A percentile compares a stretch with the other conserved stretches of the same genome.
Conservation (phyloP, 2,797 vertebrate species). For the Dendrocincla fuliginosa region DNA sequence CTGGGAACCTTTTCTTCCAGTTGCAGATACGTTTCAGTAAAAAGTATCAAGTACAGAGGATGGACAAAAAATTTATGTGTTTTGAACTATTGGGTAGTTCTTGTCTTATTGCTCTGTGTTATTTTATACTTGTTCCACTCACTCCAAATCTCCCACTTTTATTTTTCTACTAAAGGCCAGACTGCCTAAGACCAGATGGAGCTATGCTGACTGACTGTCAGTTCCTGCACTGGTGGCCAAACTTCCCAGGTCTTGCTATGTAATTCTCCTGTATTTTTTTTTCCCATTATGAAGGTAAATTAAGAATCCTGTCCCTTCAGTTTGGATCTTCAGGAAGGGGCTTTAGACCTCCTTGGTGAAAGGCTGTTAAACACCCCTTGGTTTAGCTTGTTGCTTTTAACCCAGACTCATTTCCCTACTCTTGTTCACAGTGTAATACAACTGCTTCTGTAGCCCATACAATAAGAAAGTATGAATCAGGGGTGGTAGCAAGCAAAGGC, state of each 20-base stretch:
- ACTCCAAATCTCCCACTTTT: neutral
- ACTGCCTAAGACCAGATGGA: neutral
- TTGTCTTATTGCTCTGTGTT: neutral
- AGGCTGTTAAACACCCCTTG: neutral
- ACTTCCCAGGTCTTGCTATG: fast-evolving
- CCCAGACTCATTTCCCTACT: neutral
- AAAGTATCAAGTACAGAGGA: neutral
- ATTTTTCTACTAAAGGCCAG: neutral
- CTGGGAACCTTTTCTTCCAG: neutral
- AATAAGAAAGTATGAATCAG: neutral
- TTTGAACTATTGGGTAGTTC: neutral
- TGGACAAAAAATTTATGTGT: neutral
- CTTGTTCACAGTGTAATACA: neutral
- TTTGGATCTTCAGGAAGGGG: neutral
- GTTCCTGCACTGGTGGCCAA: neutral
- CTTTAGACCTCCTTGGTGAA: neutral
- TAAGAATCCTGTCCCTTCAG: neutral
- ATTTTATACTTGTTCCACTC: neutral
- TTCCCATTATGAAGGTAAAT: neutral
- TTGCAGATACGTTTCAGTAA: neutral
- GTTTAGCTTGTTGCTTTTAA: neutral
- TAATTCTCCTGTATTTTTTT: neutral
- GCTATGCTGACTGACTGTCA: neutral
- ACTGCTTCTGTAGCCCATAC: neutral
- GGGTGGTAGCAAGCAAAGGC: neutral